A percentile compares a stretch with the other conserved stretches of the same genome.
These are phyloP conservation scores for Pasiphila rectangulata DNA, from an alignment of 2,888 invertebrate species.

Conservation along the genomic window DNA sequence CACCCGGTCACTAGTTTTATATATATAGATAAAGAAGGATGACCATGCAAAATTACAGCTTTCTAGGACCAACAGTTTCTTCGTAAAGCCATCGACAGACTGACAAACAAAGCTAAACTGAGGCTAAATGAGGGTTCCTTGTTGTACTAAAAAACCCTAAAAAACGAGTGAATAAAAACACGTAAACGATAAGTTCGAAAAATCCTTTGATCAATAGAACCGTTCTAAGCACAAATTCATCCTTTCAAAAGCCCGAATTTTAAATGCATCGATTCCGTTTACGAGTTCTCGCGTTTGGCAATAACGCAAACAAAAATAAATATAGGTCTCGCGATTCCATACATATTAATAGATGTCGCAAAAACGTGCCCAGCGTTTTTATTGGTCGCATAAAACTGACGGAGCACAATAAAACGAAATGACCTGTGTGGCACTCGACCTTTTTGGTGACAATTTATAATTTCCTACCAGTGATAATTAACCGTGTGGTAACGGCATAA, in stretches of 20 bases:
- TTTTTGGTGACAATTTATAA: constrained; percentile 52
- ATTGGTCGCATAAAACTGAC: constrained; percentile 55
- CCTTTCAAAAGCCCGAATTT: constrained; percentile 16
- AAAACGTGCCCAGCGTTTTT: constrained; percentile 56
- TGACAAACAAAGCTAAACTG: no score
- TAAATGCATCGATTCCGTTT: constrained; percentile 26
- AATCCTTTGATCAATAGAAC: background rate
- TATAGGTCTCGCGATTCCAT: constrained; percentile 55
- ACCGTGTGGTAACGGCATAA: constrained; percentile 9
- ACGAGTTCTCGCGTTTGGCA: constrained; percentile 28
- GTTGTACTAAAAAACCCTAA: no score
- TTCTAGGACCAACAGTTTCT: no score
- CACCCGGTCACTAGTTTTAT: no score
- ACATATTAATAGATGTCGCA: constrained; percentile 58
- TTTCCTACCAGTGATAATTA: constrained; percentile 18
- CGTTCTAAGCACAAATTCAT: background rate
- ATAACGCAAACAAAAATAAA: constrained; percentile 38
- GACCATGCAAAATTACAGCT: no score
- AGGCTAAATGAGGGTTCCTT: no score
- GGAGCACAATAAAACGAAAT: constrained; percentile 59
- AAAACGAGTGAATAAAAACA: no score
- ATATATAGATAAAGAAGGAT: no score
- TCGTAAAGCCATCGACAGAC: no score
- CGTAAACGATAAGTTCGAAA: background rate
- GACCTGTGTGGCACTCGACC: constrained; percentile 52